phyloP scores from a whole-genome alignment of 1,140 invertebrate species.

The Drosophila asahinai region DNA sequence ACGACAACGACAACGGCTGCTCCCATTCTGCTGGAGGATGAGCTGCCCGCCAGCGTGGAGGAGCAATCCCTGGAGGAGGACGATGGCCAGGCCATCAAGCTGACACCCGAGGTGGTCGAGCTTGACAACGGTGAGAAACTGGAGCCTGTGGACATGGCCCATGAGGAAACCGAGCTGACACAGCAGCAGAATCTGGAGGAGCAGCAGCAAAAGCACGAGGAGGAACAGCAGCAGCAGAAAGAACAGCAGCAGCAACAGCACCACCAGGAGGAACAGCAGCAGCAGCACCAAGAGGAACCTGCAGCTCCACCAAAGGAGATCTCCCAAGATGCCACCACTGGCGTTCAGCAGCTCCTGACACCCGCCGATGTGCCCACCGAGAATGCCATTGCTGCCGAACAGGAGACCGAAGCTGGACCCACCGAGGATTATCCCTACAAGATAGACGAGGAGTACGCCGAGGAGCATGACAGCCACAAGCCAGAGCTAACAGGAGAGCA shows the following conservation, averaged over 20 bases:
- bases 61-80: slow-evolving; percentile 71
- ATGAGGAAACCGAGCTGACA: slow-evolving; percentile 70
- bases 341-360: slow-evolving; percentile 62
- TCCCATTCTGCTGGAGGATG: slow-evolving; percentile 55
- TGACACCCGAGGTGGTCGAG: slow-evolving; percentile 47
- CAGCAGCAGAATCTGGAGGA: slow-evolving; percentile 62
- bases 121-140: slow-evolving; percentile 68
- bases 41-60: slow-evolving; percentile 66
- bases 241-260: slow-evolving; percentile 20
- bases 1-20: slow-evolving; percentile 37
- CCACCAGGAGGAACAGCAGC: slow-evolving; percentile 5
- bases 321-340: slow-evolving; percentile 50
- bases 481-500: slow-evolving; percentile 32
- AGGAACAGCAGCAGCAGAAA: background rate
- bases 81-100: slow-evolving; percentile 50
- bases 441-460: slow-evolving; percentile 76
- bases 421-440: slow-evolving; percentile 83
- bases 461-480: slow-evolving; percentile 60
- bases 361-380: slow-evolving; percentile 64
- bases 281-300: background rate
- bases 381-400: slow-evolving; percentile 43
- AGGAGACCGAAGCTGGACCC: slow-evolving; percentile 54
- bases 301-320: background rate
- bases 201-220: slow-evolving; percentile 21
- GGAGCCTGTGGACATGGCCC: slow-evolving; percentile 66